phyloP scores from a whole-genome alignment of 2,888 invertebrate species.

The Aethes cnicana region DNA sequence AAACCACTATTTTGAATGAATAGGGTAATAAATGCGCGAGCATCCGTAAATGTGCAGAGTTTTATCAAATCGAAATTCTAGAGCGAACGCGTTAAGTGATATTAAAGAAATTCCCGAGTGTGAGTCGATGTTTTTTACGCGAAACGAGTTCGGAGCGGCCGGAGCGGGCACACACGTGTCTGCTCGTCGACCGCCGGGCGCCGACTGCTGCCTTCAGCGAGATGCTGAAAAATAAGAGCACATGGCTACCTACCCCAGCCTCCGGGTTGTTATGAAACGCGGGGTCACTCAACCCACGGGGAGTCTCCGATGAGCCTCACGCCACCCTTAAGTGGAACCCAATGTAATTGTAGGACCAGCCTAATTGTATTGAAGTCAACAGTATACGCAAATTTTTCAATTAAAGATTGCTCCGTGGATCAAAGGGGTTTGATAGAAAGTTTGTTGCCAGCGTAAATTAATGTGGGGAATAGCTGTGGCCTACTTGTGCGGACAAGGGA shows the following conservation, averaged over 20 bases:
- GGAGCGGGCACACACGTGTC: conserved; percentile 41
- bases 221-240: conserved; percentile 63
- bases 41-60: conserved; percentile 7
- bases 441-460: conserved; percentile 19
- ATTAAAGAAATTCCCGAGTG: conserved; percentile 39
- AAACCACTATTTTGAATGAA: background rate
- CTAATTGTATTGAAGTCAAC: conserved; percentile 37
- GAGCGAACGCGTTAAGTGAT: conserved; percentile 18
- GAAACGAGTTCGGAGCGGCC: conserved; percentile 37
- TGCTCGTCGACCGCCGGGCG: conserved; percentile 48
- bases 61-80: conserved; percentile 15
- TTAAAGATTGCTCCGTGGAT: conserved; percentile 22
- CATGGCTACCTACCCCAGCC: conserved; percentile 52
- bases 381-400: conserved; percentile 19
- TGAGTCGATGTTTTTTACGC: conserved; percentile 73
- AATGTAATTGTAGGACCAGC: conserved; percentile 40
- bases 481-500: conserved; percentile 17
- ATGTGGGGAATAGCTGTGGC: conserved; percentile 13
- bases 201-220: conserved; percentile 58
- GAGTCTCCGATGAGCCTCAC: conserved; percentile 40
- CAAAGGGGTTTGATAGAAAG: conserved; percentile 9
- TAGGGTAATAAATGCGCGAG: background rate
- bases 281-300: conserved; percentile 68
- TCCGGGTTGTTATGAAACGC: conserved; percentile 62
- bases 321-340: conserved; percentile 35